Evolutionary conservation across 1,140 invertebrate species (phyloP), one percentile per base, ranked within the genome.

Genomic region (Stegodyphus mimosarum): DNA sequence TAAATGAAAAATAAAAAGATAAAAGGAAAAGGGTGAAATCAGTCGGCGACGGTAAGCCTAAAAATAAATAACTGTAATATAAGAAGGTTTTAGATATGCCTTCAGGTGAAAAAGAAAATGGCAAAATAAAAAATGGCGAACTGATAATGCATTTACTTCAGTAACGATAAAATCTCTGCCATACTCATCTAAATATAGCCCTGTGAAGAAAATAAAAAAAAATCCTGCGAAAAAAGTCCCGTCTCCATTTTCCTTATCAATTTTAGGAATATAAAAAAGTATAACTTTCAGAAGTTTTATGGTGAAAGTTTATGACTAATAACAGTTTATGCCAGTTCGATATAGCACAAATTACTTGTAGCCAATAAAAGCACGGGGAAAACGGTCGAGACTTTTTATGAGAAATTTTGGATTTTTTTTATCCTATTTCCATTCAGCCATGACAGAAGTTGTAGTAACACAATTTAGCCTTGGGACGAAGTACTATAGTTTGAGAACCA

Each of bases 241-340:
- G 15, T 50, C 10, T 71, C 69, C 49, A 51, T 71, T 71, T 71
- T 71, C 69, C 78, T 81, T 81, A 81, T 81, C 78, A 81, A 72
- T 81, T 71, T 81, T 72, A 72, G 63, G 49, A 48, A 50, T 72
- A 72, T 49, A 72, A 69, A 78, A 78, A 69, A 78, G 69, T 9
- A 55, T 48, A 18, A 11, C 52, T 51, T 69, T 9, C 55, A 60
- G 15, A 60, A 74, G 52, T 81, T 81, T 81, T 81, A 81, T 81
- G 78, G 78, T 72, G 51, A 72, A 81, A 81, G 69, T 81, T 81
- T 81, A 81, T 81, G 78, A 81, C 69, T 81, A 81, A 81, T 81
- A 81, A 71, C 78, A 52, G 69, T 81, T 81, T 81, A 71, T 72
- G 48, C 70, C 50, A 51, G 52, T 81, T 72, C 53, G 69, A 60